Base-by-base conservation (phyloP, 2,797 vertebrate species). In the Ctenopoma kingsleyae region DNA sequence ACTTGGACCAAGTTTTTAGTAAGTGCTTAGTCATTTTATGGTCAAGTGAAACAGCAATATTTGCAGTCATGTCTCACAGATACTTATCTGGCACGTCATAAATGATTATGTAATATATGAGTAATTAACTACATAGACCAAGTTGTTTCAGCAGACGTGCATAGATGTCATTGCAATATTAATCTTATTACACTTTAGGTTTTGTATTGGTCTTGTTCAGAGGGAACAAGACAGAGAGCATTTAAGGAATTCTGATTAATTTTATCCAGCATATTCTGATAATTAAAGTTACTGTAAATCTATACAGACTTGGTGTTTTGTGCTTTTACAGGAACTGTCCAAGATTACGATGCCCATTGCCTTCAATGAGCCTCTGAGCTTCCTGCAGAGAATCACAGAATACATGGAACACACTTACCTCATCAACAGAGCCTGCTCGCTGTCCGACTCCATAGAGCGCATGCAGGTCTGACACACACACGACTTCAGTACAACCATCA, bases 341-440 rank as follows among this genome's bases (percentile, higher is more conserved):
- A 99, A 99, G 92, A 99, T 99, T 88, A 99, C 98, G 0, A 99
- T 99, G 98, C 98, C 98, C 8, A 96, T 99, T 17, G 95, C 93
- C 68, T 98, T 99, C 91, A 99, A 99, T 0, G 98, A 99, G 91
- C 98, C 98, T 0, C 90, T 99, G 89, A 99, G 98, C 83, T 98
- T 99, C 86, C 95, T 99, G 69, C 98, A 99, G 69, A 94, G 98
- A 68, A 96, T 99, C 90, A 96, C 97, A 0, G 98, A 99, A 91
- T 99, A 99, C 81, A 99, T 99, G 98, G 98, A 99, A 87, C 98
- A 99, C 50, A 97, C 96, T 76, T 96, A 97, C 95, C 96, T 99
- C 91, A 93, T 99, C 79, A 96, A 96, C 89, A 96, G 88, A 87
- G 97, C 97, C 86, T 96, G 94, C 74, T 74, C 83, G 35, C 92